A percentile compares a stretch with the other conserved stretches of the same genome.
Evolutionary conservation across 2,888 invertebrate genomes (phyloP).

Genomic region (Nemotelus pantherinus): DNA sequence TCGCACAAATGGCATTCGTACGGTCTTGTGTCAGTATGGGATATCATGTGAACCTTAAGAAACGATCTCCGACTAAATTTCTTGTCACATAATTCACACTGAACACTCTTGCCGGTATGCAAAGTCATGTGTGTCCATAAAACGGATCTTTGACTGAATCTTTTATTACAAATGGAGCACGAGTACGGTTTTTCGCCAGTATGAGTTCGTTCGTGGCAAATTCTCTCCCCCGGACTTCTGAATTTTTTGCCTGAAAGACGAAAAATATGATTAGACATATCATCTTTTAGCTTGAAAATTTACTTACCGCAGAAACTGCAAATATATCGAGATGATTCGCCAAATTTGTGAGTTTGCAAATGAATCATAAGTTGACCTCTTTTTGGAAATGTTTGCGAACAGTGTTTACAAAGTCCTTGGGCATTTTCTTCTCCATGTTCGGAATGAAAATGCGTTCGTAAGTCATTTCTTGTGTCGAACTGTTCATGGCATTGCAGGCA

Average conservation of each 20-base stretch:
- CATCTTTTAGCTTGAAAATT: background rate
- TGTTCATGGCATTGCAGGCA: constrained; percentile 22
- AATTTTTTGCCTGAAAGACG: constrained; percentile 1
- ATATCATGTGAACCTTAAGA: constrained; percentile 53
- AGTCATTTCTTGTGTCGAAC: background rate
- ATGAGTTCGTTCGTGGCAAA: constrained; percentile 49
- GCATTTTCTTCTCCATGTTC: constrained; percentile 21
- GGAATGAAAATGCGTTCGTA: constrained; percentile 16
- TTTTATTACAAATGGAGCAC: constrained; percentile 54
- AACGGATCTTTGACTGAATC: constrained; percentile 53
- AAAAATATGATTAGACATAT: background rate
- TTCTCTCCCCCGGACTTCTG: background rate
- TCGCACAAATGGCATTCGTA: constrained; percentile 54
- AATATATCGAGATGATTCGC: too few relatives aligned
- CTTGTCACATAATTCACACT: constrained; percentile 54
- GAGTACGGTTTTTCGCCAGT: constrained; percentile 54
- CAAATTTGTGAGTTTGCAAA: background rate
- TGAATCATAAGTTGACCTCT: constrained; percentile 10
- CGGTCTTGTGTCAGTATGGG: constrained; percentile 55
- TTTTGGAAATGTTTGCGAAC: constrained; percentile 2
- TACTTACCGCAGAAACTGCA: constrained; percentile 21
- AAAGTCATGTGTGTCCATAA: constrained; percentile 54
- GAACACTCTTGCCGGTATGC: constrained; percentile 54
- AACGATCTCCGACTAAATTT: constrained; percentile 55
- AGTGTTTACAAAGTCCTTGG: constrained; percentile 8